Conservation (phyloP, 1,140 invertebrate genomes). For the Drosophila bocqueti region DNA sequence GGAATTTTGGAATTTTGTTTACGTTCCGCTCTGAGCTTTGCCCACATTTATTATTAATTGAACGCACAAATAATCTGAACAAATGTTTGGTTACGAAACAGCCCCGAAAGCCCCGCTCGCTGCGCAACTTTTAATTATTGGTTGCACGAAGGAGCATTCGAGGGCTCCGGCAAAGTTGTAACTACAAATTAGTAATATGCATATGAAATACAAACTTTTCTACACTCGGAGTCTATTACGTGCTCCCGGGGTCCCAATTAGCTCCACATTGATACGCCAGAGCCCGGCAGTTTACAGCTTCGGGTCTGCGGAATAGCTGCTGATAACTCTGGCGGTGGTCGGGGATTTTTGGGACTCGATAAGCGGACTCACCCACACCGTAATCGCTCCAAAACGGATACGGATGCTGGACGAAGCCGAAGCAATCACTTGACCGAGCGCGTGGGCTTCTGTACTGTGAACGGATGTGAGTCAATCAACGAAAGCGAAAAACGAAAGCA, state of each 20-base stretch:
- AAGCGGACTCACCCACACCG: slow-evolving; percentile 27
- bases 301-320: background rate
- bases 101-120: background rate
- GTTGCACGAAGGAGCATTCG: slow-evolving; percentile 10
- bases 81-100: slow-evolving; percentile 29
- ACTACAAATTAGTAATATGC: slow-evolving; percentile 23
- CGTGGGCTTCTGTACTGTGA: slow-evolving; percentile 35
- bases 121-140: slow-evolving; percentile 52
- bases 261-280: slow-evolving; percentile 53
- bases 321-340: slow-evolving; percentile 21
- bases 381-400: slow-evolving; percentile 46
- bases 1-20: slow-evolving; percentile 60
- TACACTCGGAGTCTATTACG: slow-evolving; percentile 19
- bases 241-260: slow-evolving; percentile 39
- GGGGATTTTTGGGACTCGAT: slow-evolving; percentile 37
- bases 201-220: slow-evolving; percentile 33
- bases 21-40: slow-evolving; percentile 33
- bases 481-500: slow-evolving; percentile 27
- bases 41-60: slow-evolving; percentile 54
- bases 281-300: slow-evolving; percentile 8
- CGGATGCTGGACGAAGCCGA: slow-evolving; percentile 1
- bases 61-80: slow-evolving; percentile 34
- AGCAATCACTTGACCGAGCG: background rate
- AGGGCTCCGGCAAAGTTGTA: slow-evolving; percentile 15
- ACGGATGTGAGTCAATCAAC: slow-evolving; percentile 59